Percentiles rank a stretch among this genome's conserved stretches.
Conservation (phyloP, 1,140 invertebrate genomes). For the Euwallacea fornicatus region DNA sequence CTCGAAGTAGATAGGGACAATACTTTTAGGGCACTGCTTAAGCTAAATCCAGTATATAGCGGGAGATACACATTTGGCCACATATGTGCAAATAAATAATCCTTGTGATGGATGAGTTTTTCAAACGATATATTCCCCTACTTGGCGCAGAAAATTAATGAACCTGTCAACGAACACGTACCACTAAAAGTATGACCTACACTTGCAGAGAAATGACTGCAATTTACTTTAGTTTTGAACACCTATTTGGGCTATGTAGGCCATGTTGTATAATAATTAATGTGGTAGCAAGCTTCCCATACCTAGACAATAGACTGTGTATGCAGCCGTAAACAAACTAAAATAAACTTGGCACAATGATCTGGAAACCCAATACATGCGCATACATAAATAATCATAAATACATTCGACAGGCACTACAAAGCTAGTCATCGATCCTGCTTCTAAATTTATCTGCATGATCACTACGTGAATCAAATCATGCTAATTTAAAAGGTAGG, state of each 20-base stretch:
- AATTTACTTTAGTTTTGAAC: background rate
- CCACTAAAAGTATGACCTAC: constrained; percentile 3
- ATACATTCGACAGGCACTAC: background rate
- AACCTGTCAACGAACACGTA: constrained; percentile 5
- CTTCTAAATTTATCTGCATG: constrained; percentile 3
- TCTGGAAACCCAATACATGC: constrained; percentile 12
- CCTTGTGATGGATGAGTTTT: constrained; percentile 17
- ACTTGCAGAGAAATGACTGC: background rate
- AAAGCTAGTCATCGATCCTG: constrained; percentile 6
- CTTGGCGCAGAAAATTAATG: constrained; percentile 13
- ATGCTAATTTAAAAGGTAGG: no score
- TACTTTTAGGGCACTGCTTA: background rate
- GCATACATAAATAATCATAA: constrained; percentile 3
- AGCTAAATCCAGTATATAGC: background rate
- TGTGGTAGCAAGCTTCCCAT: no score
- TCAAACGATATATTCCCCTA: constrained; percentile 17
- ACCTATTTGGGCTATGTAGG: background rate
- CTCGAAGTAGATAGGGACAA: no score
- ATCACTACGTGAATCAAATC: no score
- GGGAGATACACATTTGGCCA: constrained; percentile 22
- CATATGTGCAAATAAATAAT: constrained; percentile 29
- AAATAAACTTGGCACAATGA: constrained; percentile 17
- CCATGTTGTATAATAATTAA: no score
- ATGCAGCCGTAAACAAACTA: constrained; percentile 7
- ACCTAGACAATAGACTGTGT: background rate